phyloP scores from a whole-genome alignment of 92 coral and sea anemone species.

The Heteractis magnifica region DNA sequence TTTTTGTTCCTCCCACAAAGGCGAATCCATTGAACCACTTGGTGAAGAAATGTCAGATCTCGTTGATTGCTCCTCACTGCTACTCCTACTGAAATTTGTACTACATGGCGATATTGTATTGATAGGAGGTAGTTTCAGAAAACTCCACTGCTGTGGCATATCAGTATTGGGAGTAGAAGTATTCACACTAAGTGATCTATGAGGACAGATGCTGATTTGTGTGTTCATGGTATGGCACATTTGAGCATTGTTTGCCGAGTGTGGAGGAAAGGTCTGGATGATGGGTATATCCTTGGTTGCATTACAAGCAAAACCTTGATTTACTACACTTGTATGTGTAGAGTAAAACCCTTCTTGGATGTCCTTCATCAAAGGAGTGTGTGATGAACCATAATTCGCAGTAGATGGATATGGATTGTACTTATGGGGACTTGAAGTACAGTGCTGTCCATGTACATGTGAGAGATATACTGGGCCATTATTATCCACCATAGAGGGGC shows the following conservation, averaged over 20 bases:
- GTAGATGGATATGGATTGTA: constrained; percentile 14
- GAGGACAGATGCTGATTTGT: constrained; percentile 29
- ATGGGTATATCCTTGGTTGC: constrained; percentile 12
- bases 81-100: constrained; percentile 39
- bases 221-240: constrained; percentile 15
- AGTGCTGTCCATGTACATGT: constrained; percentile 60
- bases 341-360: constrained; percentile 5
- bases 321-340: constrained; percentile 3
- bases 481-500: constrained; percentile 57
- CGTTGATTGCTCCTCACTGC: constrained; percentile 43
- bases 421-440: constrained; percentile 1
- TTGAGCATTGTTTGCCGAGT: not conserved
- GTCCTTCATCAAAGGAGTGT: constrained; percentile 10
- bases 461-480: constrained; percentile 64
- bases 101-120: constrained; percentile 74
- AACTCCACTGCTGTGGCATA: constrained; percentile 77
- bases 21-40: constrained; percentile 43
- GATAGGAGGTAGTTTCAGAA: constrained; percentile 72
- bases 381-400: not conserved
- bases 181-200: constrained; percentile 27
- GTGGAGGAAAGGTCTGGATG: not conserved
- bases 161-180: constrained; percentile 37
- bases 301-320: not conserved
- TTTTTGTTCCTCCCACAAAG: constrained; percentile 55
- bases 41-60: constrained; percentile 44